Percentiles rank a stretch among this genome's conserved stretches.
These are phyloP conservation scores for Tetranychus urticae DNA, from an alignment of 1,140 invertebrate species.

Conservation along the genomic window DNA sequence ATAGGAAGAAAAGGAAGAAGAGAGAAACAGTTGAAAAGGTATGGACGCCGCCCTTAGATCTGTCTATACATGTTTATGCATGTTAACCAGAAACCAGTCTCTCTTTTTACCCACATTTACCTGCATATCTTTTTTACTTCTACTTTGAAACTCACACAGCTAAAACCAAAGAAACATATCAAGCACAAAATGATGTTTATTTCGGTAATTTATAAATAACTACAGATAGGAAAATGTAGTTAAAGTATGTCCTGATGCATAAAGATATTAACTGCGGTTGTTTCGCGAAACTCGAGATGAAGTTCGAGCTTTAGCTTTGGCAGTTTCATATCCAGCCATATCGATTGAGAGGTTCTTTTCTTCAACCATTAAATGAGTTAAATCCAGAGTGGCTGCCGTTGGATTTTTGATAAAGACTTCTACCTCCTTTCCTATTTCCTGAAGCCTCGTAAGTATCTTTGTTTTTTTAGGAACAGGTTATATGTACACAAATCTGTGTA, in stretches of 20 bases:
- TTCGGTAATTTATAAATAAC: too few species aligned
- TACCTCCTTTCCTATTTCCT: conserved; percentile 12
- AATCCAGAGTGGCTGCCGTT: conserved; percentile 37
- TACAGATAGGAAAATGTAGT: too few species aligned
- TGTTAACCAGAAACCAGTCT: too few species aligned
- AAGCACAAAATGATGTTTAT: not conserved
- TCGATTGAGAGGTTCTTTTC: conserved; percentile 74
- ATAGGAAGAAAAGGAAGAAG: not conserved
- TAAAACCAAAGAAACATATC: too few species aligned
- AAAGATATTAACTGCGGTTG: too few species aligned
- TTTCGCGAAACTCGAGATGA: too few species aligned
- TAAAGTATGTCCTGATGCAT: too few species aligned
- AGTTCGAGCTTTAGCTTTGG: conserved; percentile 59
- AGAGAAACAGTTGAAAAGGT: not conserved
- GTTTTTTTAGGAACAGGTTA: too few species aligned
- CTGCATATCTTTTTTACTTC: too few species aligned
- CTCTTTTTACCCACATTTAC: too few species aligned
- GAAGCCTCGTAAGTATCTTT: conserved; percentile 11
- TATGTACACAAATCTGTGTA: too few species aligned
- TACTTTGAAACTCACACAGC: too few species aligned
- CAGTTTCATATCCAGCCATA: conserved; percentile 65
- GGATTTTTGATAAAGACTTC: conserved; percentile 16
- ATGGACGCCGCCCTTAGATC: not conserved
- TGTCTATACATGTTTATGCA: not conserved
- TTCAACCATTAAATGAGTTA: conserved; percentile 91